These are phyloP conservation scores for Tiliacea aurago DNA, from an alignment of 2,888 invertebrate species.

Conservation along the genomic window DNA sequence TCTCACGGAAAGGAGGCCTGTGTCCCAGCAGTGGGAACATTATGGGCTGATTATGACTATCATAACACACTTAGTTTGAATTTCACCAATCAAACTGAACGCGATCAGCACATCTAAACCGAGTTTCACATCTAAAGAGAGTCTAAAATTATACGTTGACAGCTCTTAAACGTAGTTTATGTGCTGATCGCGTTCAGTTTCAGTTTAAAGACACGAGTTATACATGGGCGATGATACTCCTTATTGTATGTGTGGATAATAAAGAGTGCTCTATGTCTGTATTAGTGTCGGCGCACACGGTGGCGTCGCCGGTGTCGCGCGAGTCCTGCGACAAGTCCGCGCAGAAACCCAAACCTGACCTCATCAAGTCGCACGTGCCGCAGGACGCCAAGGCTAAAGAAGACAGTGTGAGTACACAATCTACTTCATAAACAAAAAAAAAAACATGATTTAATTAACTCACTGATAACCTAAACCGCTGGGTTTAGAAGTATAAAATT, in stretches of 20 bases:
- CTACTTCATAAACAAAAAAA: not conserved
- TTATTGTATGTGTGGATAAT: not conserved
- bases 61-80: no score
- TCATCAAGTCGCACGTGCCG: slow-evolving; percentile 85
- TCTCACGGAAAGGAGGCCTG: no score
- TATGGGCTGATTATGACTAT: no score
- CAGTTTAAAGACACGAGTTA: no score
- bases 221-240: no score
- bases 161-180: no score
- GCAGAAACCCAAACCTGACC: slow-evolving; percentile 84
- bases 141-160: no score
- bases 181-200: no score
- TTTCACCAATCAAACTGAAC: no score
- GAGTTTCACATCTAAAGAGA: no score
- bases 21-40: no score
- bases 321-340: slow-evolving; percentile 63
- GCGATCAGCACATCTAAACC: no score
- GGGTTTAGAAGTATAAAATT: not conserved
- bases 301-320: slow-evolving; percentile 72
- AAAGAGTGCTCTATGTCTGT: not conserved
- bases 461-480: not conserved
- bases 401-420: slow-evolving; percentile 79
- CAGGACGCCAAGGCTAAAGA: slow-evolving; percentile 82
- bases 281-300: slow-evolving; percentile 81
- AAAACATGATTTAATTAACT: not conserved